These are phyloP conservation scores for Eupithecia subfuscata DNA, from an alignment of 2,888 invertebrate species.

Conservation along the genomic window DNA sequence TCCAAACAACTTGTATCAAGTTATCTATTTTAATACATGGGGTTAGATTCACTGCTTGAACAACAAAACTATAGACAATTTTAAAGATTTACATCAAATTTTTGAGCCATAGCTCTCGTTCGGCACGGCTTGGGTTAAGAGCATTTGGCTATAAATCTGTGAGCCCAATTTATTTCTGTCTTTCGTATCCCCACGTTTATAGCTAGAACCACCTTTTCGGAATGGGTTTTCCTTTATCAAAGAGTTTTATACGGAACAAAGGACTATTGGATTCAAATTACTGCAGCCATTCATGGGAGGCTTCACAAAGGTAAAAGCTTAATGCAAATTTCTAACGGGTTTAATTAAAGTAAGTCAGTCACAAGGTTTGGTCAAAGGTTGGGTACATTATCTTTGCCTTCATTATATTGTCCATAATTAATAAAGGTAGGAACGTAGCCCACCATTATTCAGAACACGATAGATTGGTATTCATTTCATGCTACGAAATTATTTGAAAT, in stretches of 20 bases:
- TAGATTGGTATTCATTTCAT: background rate
- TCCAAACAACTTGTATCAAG: no score
- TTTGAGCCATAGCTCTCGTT: slow-evolving; percentile 61
- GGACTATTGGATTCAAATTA: slow-evolving; percentile 72
- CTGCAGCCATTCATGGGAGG: slow-evolving; percentile 55
- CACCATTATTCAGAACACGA: background rate
- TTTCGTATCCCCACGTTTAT: slow-evolving; percentile 65
- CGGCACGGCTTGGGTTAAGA: slow-evolving; percentile 70
- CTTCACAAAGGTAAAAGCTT: slow-evolving; percentile 47
- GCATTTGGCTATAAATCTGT: slow-evolving; percentile 80
- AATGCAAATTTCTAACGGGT: slow-evolving; percentile 39
- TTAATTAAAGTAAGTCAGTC: slow-evolving; percentile 21
- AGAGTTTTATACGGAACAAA: slow-evolving; percentile 48
- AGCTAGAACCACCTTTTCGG: slow-evolving; percentile 62
- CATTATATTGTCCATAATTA: background rate
- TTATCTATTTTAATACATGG: background rate
- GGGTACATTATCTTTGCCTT: background rate
- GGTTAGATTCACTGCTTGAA: background rate
- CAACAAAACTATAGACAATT: slow-evolving; percentile 35
- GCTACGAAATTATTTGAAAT: no score
- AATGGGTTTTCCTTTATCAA: slow-evolving; percentile 43
- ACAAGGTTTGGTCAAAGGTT: slow-evolving; percentile 16
- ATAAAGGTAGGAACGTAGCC: background rate
- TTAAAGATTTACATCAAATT: slow-evolving; percentile 54
- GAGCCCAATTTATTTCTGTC: slow-evolving; percentile 77